Evolutionary conservation across 2,888 invertebrate species (phyloP), one percentile per base, ranked within the genome.

Genomic region (Harmothoe impar): DNA sequence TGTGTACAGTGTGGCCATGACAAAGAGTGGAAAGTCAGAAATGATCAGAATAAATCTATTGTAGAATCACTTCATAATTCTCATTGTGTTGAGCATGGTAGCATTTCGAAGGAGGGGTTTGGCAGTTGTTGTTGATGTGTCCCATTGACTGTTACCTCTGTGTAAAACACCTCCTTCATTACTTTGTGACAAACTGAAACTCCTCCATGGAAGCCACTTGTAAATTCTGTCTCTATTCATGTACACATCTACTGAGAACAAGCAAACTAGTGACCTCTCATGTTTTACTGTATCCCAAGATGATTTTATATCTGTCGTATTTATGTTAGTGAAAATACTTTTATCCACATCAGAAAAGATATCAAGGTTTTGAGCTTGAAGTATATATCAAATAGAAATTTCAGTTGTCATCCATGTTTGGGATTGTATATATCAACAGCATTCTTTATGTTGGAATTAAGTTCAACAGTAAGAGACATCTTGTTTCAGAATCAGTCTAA

Each of bases 281-380:
- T n/a, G n/a, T 29, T 72, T 72, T 72, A 72, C 0, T 72, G 29
- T 29, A 72, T 72, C 25, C 43, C 25, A 25, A 72, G n/a, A 72
- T 72, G 72, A 29, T 72, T 72, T 72, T 72, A 72, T 72, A 72
- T 72, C 31, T 72, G 72, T 72, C 25, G 72, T 72, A 72, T 72
- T 72, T 72, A n/a, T 29, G 29, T 29, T 3, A 12, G 62, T 43
- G 43, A 43, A 43, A 43, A 43, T 43, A 43, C 43, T 43, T 43
- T 43, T 43, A 43, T 43, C 43, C 43, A 43, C 43, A n/a, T 43
- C 43, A 7, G 43, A 10, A 7, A 43, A 43, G 43, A 43, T 43
- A 43, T 43, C 43, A 10, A 43, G 43, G 43, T 43, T 43, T 43
- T 3, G 43, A 43, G 43, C 43, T 43, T 43, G 43, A 43, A 43